phyloP scores from a whole-genome alignment of 2,888 invertebrate genomes.

The Drosophila affinis region DNA sequence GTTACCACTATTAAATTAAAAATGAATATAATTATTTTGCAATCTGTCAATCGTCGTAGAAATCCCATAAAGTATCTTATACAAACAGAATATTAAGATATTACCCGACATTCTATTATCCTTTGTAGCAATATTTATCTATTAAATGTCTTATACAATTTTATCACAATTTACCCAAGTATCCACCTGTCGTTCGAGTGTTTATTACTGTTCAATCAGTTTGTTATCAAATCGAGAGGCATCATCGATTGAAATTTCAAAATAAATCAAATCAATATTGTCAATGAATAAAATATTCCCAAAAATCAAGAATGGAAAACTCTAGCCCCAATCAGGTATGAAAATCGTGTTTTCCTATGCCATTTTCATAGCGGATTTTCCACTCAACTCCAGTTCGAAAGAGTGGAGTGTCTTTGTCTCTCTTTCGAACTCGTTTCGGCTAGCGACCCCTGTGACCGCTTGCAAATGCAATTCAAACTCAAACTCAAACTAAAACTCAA shows the following conservation, averaged over 20 bases:
- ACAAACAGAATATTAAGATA: too few relatives aligned
- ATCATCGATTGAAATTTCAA: neutral
- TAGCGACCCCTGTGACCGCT: slow-evolving; percentile 55
- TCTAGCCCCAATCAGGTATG: neutral
- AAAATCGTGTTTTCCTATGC: neutral
- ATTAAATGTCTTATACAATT: too few relatives aligned
- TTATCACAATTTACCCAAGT: too few relatives aligned
- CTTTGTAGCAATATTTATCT: too few relatives aligned
- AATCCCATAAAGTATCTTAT: too few relatives aligned
- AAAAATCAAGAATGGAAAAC: neutral
- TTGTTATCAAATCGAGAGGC: neutral
- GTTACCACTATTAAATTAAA: too few relatives aligned
- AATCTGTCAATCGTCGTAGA: too few relatives aligned
- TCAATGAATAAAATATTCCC: neutral
- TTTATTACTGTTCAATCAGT: neutral
- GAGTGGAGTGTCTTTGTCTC: neutral
- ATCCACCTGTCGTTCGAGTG: neutral
- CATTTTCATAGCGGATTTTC: neutral
- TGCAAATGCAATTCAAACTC: slow-evolving; percentile 69
- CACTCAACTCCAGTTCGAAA: slow-evolving; percentile 58
- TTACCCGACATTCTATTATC: too few relatives aligned
- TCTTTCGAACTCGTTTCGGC: slow-evolving; percentile 56
- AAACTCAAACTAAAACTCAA: slow-evolving; percentile 54
- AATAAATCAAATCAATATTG: neutral
- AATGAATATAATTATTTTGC: too few relatives aligned